Evolutionary conservation across 2,113 vertebrate species (phyloP).

Genomic region (Laterallus jamaicensis): DNA sequence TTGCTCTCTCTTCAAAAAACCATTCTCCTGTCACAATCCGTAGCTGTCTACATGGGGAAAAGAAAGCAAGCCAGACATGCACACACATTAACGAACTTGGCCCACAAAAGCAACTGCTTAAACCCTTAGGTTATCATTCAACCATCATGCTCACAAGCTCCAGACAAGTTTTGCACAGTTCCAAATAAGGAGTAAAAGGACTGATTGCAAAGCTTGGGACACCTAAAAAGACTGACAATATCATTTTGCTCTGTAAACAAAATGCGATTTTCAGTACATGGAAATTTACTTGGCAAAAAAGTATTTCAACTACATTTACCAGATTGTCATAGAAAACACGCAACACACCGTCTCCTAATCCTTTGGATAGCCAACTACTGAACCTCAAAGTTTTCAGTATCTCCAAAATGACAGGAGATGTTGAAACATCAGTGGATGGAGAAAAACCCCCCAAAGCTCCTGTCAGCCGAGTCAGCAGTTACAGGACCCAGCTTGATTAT

Average conservation of each 20-base stretch:
- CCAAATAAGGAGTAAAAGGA: neutral
- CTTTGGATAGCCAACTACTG: neutral
- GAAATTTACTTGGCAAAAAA: neutral
- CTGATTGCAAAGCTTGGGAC: neutral
- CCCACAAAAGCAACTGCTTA: neutral
- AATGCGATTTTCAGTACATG: neutral
- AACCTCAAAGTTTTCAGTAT: neutral
- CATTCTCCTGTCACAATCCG: conserved; percentile 93
- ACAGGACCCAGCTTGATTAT: rapidly evolving
- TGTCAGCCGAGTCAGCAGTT: neutral
- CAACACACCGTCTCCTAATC: neutral
- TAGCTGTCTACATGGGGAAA: conserved; percentile 80
- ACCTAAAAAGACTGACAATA: neutral
- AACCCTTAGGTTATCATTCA: neutral
- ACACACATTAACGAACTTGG: neutral
- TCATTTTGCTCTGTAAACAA: neutral
- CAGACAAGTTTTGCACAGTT: neutral
- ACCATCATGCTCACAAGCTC: rapidly evolving
- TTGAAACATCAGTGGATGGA: neutral
- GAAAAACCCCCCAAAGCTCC: neutral
- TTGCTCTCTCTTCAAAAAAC: conserved; percentile 95
- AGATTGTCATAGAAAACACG: neutral
- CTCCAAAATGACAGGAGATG: neutral
- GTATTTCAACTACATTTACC: neutral
- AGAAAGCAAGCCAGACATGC: neutral